A percentile compares a stretch with the other conserved stretches of the same genome.
phyloP scores from a whole-genome alignment of 2,113 vertebrate species.

The Corvus moneduloides region DNA sequence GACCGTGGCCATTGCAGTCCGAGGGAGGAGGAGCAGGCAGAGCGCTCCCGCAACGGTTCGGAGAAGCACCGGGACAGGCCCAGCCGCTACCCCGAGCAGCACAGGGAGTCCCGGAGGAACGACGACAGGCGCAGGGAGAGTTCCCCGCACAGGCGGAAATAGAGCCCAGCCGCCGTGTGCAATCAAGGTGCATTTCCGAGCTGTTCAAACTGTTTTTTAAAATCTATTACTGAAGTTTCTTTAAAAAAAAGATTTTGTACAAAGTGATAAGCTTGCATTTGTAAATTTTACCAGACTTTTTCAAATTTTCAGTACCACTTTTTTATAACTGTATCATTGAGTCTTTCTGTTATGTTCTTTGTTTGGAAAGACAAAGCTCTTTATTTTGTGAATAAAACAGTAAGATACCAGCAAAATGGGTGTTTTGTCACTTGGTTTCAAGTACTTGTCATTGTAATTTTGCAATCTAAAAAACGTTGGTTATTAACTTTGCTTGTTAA shows the following conservation, averaged over 20 bases:
- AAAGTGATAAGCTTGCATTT: conserved; percentile 67
- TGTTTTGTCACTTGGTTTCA: conserved; percentile 22
- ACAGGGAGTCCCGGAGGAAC: conserved; percentile 62
- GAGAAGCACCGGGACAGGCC: conserved; percentile 64
- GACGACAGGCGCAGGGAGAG: conserved; percentile 65
- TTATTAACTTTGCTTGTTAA: not conserved
- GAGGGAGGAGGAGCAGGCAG: conserved; percentile 36
- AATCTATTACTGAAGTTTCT: conserved; percentile 34
- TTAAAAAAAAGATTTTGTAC: conserved; percentile 62
- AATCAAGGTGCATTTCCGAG: not conserved
- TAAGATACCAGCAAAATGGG: conserved; percentile 21
- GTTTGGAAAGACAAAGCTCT: conserved; percentile 43
- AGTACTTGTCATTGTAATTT: conserved; percentile 18
- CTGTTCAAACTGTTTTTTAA: conserved; percentile 47
- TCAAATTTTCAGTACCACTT: conserved; percentile 64
- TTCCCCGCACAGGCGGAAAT: conserved; percentile 75
- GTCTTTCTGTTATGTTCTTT: conserved; percentile 28
- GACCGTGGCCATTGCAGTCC: conserved; percentile 50
- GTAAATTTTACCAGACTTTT: conserved; percentile 59
- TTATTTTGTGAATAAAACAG: conserved; percentile 79
- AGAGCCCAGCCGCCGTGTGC: not conserved
- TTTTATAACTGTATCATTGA: conserved; percentile 35
- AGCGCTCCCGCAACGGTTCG: conserved; percentile 68
- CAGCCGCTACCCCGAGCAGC: conserved; percentile 64
- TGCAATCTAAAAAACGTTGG: not conserved